A percentile compares a stretch with the other conserved stretches of the same genome.
These are phyloP conservation scores for Pristionchus arcanus DNA, from an alignment of 2,888 invertebrate species.

Conservation along the genomic window DNA sequence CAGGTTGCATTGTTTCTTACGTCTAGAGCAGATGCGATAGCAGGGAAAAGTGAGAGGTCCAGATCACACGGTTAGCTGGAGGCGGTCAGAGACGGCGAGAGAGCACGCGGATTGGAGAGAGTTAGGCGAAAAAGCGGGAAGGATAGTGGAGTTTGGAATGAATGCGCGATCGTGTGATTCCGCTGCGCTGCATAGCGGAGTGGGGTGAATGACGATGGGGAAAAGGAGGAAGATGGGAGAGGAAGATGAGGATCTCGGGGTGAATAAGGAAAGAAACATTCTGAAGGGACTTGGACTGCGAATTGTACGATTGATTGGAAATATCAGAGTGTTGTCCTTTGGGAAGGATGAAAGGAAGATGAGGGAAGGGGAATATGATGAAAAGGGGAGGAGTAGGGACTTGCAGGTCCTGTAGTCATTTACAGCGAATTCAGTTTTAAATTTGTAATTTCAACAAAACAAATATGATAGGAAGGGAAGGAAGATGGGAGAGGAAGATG, in stretches of 20 bases:
- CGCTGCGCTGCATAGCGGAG: background rate
- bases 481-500: conserved; percentile 1
- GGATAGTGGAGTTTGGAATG: conserved; percentile 22
- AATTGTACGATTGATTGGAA: no score
- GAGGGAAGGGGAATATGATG: background rate
- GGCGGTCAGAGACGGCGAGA: background rate
- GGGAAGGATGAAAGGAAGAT: background rate
- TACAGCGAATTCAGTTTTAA: no score
- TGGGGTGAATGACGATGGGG: background rate
- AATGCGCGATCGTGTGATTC: conserved; percentile 23
- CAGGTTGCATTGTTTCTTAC: background rate
- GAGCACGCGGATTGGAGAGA: background rate
- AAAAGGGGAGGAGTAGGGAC: no score
- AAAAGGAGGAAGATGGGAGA: background rate
- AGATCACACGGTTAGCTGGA: background rate
- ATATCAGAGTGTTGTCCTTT: no score
- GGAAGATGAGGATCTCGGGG: background rate
- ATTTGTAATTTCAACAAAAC: background rate
- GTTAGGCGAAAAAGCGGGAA: background rate
- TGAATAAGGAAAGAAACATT: background rate
- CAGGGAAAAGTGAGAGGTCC: background rate
- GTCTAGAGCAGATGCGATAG: background rate
- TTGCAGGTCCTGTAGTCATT: no score
- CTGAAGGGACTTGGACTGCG: no score
- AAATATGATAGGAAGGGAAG: background rate